Evolutionary conservation across 2,888 invertebrate species (phyloP), one percentile per base, ranked within the genome.

Genomic region (Drosophila prostipennis): DNA sequence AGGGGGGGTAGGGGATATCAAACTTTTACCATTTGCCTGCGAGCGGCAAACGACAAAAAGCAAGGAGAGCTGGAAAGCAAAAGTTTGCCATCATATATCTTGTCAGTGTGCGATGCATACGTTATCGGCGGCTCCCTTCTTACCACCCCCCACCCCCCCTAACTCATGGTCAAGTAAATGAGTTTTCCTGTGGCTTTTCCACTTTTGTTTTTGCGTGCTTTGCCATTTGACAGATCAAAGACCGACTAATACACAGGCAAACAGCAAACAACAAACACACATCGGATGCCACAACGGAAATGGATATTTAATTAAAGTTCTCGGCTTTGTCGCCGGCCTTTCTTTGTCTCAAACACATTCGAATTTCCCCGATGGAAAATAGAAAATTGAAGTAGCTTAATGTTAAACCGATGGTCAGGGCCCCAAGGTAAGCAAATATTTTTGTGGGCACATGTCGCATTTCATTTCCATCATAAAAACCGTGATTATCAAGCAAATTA

Each of bases 281-380:
- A 43, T 43, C 43, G 69, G 69, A 79, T 68, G 68, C 68, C 70
- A 43, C 58, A 68, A 56, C 77, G 81, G 81, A 82, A 85, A 82
- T 82, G 85, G 86, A 78, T 82, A 82, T 82, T 82, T 82, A 82
- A 82, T 82, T 82, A 82, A 80, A 85, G 75, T 85, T 79, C 72
- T 73, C 51, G 67, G 55, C 75, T 70, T 72, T 79, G 70, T 64
- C 63, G 19, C 43, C 36, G 49, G 29, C 43, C 43, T 36, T 23
- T 43, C 51, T 23, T 63, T 52, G 45, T 14, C 32, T 48, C 11
- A 3, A 3, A 29, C 34, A n/a, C 64, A 55, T 60, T 45, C 48
- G 64, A 29, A 11, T 56, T 58, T 29, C 6, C 29, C 32, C n/a
- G n/a, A 37, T 37, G 6, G n/a, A n/a, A 37, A 34, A 32, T 39